A percentile compares a stretch with the other conserved stretches of the same genome.
Conservation (phyloP, 2,888 invertebrate genomes). For the Coelinius sp. region DNA sequence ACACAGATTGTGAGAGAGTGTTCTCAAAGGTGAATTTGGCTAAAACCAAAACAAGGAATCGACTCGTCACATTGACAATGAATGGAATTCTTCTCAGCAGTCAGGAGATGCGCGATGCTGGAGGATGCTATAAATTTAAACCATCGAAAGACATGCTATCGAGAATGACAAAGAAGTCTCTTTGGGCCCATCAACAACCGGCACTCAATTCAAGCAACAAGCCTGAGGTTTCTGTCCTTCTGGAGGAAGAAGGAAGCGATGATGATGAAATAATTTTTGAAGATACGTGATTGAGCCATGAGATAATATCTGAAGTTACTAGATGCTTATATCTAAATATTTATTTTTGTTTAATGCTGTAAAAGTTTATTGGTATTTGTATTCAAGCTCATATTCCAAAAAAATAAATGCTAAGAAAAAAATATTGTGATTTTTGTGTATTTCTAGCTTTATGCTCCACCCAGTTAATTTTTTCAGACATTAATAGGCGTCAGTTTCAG, state of each 20-base stretch:
- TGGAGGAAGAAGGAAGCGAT: neutral
- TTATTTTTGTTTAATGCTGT: no score
- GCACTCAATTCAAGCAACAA: neutral
- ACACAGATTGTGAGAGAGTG: neutral
- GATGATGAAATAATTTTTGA: neutral
- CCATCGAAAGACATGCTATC: slow-evolving; percentile 3
- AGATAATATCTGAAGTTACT: no score
- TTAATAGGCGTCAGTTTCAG: no score
- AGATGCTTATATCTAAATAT: no score
- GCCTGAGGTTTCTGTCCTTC: neutral
- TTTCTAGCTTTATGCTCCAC: no score
- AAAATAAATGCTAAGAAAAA: no score
- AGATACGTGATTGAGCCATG: neutral
- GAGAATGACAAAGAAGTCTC: neutral
- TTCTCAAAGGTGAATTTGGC: neutral
- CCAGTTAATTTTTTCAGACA: no score
- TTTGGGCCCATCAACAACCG: neutral
- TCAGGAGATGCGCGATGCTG: neutral
- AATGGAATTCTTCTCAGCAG: neutral
- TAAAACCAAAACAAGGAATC: neutral
- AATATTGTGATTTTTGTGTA: no score
- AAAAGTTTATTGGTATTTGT: no score
- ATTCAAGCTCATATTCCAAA: no score
- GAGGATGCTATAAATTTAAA: neutral
- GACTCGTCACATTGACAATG: neutral